phyloP scores from a whole-genome alignment of 2,888 invertebrate genomes.

The Slavum lentiscoides region DNA sequence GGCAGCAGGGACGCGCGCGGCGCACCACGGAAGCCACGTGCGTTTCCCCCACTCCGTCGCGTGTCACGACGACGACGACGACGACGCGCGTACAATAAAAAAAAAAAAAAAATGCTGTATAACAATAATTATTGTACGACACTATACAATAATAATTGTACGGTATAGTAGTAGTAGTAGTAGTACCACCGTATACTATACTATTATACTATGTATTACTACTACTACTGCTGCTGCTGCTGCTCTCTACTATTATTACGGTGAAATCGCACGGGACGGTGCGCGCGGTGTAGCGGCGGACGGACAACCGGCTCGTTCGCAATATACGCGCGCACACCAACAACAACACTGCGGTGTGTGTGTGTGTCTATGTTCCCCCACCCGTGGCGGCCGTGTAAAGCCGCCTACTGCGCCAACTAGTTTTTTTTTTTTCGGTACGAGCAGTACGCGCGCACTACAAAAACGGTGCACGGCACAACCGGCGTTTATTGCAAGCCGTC shows the following conservation, averaged over 20 bases:
- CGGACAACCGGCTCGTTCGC: too few relatives aligned
- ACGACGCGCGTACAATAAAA: not conserved
- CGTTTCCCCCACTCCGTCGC: slow-evolving; percentile 15
- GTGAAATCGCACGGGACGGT: too few relatives aligned
- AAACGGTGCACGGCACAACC: not conserved
- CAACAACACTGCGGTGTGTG: not conserved
- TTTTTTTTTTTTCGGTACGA: slow-evolving; percentile 9
- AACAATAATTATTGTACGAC: too few relatives aligned
- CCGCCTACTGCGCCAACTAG: slow-evolving; percentile 28
- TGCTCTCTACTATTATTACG: too few relatives aligned
- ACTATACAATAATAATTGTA: too few relatives aligned
- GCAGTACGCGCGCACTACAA: not conserved
- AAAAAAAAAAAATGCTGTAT: not conserved
- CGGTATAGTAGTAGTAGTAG: too few relatives aligned
- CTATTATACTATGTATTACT: too few relatives aligned
- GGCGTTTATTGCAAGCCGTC: not conserved
- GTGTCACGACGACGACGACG: too few relatives aligned
- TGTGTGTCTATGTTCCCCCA: not conserved
- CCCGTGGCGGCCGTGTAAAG: not conserved
- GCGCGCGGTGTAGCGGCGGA: too few relatives aligned
- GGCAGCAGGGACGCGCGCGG: not conserved
- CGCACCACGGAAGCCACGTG: slow-evolving; percentile 32
- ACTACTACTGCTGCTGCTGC: too few relatives aligned
- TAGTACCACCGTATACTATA: too few relatives aligned
- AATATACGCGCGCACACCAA: not conserved